A percentile compares a stretch with the other conserved stretches of the same genome.
phyloP scores from a whole-genome alignment of 2,113 vertebrate genomes.

The Heptranchias perlo region DNA sequence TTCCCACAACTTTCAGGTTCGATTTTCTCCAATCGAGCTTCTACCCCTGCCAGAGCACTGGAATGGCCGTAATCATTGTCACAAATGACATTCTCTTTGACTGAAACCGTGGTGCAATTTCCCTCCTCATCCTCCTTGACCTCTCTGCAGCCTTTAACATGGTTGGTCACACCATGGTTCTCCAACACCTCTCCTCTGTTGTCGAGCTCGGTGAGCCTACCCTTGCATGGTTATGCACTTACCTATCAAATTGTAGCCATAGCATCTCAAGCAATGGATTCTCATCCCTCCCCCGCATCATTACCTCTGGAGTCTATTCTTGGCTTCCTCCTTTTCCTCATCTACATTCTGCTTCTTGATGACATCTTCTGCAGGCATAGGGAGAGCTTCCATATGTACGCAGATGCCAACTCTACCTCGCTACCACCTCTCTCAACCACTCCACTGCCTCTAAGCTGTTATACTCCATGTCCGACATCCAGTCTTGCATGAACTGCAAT shows the following conservation, averaged over 20 bases:
- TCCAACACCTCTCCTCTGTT: too few relatives aligned
- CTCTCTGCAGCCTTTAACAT: too few relatives aligned
- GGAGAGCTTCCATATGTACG: background rate
- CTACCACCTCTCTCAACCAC: background rate
- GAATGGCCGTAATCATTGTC: background rate
- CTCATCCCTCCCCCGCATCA: background rate
- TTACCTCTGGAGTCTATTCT: too few relatives aligned
- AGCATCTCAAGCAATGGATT: background rate
- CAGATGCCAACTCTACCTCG: background rate
- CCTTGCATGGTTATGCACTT: background rate
- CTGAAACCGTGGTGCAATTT: background rate
- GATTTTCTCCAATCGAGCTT: too few relatives aligned
- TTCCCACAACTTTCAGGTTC: too few relatives aligned
- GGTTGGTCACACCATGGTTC: too few relatives aligned
- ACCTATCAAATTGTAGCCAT: background rate
- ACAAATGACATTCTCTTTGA: background rate
- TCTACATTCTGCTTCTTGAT: background rate
- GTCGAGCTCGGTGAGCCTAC: background rate
- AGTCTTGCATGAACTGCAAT: background rate
- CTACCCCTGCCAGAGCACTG: too few relatives aligned
- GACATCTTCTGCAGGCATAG: background rate
- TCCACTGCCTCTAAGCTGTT: background rate
- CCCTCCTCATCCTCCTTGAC: background rate
- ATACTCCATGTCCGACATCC: background rate
- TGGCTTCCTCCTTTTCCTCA: background rate